Evolutionary conservation across 2,113 vertebrate genomes (phyloP), one percentile per base, ranked within the genome.

Genomic region (Epinephelus lanceolatus): DNA sequence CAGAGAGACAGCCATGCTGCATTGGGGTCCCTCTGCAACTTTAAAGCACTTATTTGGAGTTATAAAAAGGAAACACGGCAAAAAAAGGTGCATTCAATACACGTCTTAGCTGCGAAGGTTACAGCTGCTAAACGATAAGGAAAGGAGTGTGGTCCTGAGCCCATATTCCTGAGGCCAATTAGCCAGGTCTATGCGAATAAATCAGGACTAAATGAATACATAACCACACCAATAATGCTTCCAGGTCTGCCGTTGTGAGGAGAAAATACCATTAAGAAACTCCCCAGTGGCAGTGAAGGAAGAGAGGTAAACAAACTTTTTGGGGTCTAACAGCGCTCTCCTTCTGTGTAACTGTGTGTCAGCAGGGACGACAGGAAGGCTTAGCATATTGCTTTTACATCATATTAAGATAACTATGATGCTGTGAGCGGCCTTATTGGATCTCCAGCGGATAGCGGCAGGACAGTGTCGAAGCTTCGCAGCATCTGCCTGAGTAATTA

Each of bases 401-500:
- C 74, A 78, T 86, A 91, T 91, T 90, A 89, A 90, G 88, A 85
- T 87, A 90, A 93, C 74, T 85, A 61, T 51, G 78, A 90, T 80
- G 85, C 91, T 88, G 84, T n/a, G 80, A 82, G 89, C 83, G 83
- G 82, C 74, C 89, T 93, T 92, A 88, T 87, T 91, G 91, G 91
- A 90, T 93, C 86, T 90, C 90, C 84, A 89, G 90, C 21, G 80
- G 91, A 86, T 92, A 90, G 79, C 85, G 71, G 85, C 76, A 81
- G 92, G 90, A 91, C 90, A 80, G 83, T 85, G 86, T 89, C 53
- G 81, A 84, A 87, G 88, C 82, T 80, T 80, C 77, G 62, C 89
- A 93, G 89, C 88, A 89, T 89, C 89, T 93, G 87, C 86, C 85
- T 89, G 86, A 93, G 90, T 94, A 94, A 94, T 93, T 91, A 93